Conservation (phyloP, 2,113 vertebrate species). For the Platycercus adscitus region DNA sequence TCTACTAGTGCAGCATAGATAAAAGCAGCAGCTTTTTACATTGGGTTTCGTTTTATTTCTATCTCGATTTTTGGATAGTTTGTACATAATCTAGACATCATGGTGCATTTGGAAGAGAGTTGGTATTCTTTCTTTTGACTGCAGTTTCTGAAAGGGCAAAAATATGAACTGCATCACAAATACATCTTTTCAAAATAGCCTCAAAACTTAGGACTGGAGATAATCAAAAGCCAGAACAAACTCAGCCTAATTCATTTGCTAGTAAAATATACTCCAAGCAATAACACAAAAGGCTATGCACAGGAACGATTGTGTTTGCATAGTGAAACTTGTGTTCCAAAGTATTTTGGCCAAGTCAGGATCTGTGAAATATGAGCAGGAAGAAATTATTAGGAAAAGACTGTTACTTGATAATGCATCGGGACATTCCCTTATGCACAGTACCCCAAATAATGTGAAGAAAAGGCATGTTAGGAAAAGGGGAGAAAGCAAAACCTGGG, state of each 20-base stretch:
- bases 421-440: not conserved
- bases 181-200: accelerated
- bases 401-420: not conserved
- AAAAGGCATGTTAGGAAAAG: not conserved
- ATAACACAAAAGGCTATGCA: not conserved
- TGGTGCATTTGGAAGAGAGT: not conserved
- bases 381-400: not conserved
- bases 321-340: not conserved
- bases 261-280: not conserved
- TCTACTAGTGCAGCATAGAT: not conserved
- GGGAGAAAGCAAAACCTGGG: not conserved
- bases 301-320: not conserved
- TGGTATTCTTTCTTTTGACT: not conserved
- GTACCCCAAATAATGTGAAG: not conserved
- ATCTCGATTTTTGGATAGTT: not conserved
- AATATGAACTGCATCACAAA: not conserved
- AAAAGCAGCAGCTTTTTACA: not conserved
- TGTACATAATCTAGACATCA: not conserved
- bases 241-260: not conserved
- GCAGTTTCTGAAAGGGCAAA: not conserved
- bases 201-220: not conserved
- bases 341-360: not conserved
- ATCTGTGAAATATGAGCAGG: not conserved
- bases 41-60: not conserved
- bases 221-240: not conserved